Evolutionary conservation across 2,797 vertebrate genomes (phyloP), one percentile per base, ranked within the genome.

Genomic region (Peromyscus eremicus): DNA sequence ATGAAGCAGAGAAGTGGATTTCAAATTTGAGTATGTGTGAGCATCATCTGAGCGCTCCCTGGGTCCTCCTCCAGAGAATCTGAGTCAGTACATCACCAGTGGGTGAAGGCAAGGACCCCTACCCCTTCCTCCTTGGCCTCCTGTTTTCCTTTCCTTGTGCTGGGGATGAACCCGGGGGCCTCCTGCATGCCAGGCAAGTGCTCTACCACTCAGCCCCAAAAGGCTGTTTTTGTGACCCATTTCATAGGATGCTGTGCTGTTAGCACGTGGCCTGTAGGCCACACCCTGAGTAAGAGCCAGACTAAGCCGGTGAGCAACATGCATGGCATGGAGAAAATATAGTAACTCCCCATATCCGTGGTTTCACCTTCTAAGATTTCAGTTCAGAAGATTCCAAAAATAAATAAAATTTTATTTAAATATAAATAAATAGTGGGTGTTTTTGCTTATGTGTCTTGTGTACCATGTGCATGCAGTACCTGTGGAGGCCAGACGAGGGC

Each of bases 251-350:
- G 71, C 0, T 21, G 0, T 49, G 60, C 5, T 25, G 55, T 29
- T 0, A 11, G n/a, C 52, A 52, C 6, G 3, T 12, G 43, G 32
- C 2, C 34, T 27, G 0, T 64, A 52, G n/a, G n/a, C 5, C n/a
- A 40, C 23, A 57, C 21, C 5, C 4, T 9, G 60, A 27, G 11
- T 49, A 14, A 0, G 62, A 55, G 80, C 40, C 0, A 5, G 23
- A 43, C 19, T 60, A 8, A n/a, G 13, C 34, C n/a, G 1, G 34
- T n/a, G 49, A 5, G 32, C 46, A 49, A 0, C 2, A 0, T 3
- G 5, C 5, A 27, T 4, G 55, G 49, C 76, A 0, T 0, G 2
- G 62, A 92, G 62, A 23, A 64, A 68, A 40, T 13, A 68, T 4
- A 52, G 60, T 12, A 68, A 64, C 46, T 79, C 21, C 62, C 77